phyloP scores from a whole-genome alignment of 2,888 invertebrate genomes.

The Beris morrisii region DNA sequence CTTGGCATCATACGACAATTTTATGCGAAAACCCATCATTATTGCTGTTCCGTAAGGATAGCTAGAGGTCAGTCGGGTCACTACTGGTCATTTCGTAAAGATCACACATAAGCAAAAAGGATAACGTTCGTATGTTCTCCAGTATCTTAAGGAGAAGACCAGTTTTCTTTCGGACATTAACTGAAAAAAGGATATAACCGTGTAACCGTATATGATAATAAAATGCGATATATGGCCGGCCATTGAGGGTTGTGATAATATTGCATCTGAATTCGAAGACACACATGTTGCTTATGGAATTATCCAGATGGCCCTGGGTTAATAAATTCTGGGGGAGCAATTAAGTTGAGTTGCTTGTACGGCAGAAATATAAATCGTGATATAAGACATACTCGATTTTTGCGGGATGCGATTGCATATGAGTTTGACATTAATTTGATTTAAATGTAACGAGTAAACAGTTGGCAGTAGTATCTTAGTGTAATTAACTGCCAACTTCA shows the following conservation, averaged over 20 bases:
- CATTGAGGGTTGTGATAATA: slow-evolving; percentile 11
- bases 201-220: slow-evolving; percentile 2
- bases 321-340: background rate
- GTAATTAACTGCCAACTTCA: no score
- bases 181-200: background rate
- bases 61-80: slow-evolving; percentile 27
- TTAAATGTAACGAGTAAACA: no score
- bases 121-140: slow-evolving; percentile 18
- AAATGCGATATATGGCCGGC: slow-evolving; percentile 6
- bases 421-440: no score
- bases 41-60: slow-evolving; percentile 19
- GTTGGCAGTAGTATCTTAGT: no score
- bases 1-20: slow-evolving; percentile 4
- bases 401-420: no score
- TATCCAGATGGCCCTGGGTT: slow-evolving; percentile 24
- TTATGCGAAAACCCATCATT: slow-evolving; percentile 22
- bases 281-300: slow-evolving; percentile 2
- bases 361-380: no score
- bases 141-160: slow-evolving; percentile 5
- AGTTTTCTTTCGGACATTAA: slow-evolving; percentile 24
- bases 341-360: no score
- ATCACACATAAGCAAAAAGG: slow-evolving; percentile 19
- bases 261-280: background rate
- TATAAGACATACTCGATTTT: no score
- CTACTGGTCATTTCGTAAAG: slow-evolving; percentile 26